Percentiles rank a stretch among this genome's conserved stretches.
phyloP scores from a whole-genome alignment of 2,797 vertebrate species.

The Tapirus indicus region DNA sequence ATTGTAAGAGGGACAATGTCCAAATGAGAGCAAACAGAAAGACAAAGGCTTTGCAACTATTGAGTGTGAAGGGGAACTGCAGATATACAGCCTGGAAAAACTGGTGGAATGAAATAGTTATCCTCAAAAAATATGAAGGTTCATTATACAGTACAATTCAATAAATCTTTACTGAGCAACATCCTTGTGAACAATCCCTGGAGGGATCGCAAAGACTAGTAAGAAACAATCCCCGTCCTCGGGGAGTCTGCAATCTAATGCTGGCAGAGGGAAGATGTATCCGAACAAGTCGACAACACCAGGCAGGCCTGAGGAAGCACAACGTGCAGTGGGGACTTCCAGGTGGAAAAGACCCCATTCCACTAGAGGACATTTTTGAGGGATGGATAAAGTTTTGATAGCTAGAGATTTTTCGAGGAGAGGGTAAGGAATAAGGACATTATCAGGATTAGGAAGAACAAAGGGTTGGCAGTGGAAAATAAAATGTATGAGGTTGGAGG shows the following conservation, averaged over 20 bases:
- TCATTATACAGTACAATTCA: not conserved
- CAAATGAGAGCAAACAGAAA: not conserved
- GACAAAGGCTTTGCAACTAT: not conserved
- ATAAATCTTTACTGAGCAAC: not conserved
- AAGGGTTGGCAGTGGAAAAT: not conserved
- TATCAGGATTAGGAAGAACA: not conserved
- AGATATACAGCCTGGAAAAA: not conserved
- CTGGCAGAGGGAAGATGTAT: not conserved
- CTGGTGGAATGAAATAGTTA: not conserved
- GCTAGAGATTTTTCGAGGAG: not conserved
- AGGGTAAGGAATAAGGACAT: not conserved
- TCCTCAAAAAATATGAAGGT: not conserved
- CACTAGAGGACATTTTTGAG: not conserved
- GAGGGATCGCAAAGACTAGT: not conserved
- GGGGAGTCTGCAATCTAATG: not conserved
- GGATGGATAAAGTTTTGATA: not conserved
- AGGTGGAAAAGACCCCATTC: not conserved
- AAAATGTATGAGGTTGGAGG: not conserved
- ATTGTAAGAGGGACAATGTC: not conserved
- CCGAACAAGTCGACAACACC: not conserved
- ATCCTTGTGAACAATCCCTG: not conserved
- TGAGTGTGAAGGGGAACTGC: not conserved
- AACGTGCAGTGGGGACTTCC: fast-evolving
- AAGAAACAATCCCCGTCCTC: not conserved
- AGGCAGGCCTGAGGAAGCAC: not conserved